phyloP scores from a whole-genome alignment of 1,140 invertebrate genomes.

The Cepaea nemoralis region DNA sequence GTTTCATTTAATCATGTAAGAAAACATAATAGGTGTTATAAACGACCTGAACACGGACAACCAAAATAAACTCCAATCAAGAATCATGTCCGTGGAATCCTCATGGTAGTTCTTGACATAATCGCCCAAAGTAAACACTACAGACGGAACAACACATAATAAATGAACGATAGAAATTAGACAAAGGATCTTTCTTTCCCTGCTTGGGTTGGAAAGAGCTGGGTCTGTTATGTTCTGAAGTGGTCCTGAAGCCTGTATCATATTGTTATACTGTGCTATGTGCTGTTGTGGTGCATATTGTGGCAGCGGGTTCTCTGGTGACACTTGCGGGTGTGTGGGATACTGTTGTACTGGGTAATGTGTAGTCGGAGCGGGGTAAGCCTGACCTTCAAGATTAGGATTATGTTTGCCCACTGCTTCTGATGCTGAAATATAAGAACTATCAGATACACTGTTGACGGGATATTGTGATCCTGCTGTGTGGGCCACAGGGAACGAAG shows the following conservation, averaged over 20 bases:
- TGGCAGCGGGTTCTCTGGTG: no score
- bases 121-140: not conserved
- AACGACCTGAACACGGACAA: not conserved
- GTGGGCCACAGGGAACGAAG: no score
- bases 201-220: not conserved
- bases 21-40: no score
- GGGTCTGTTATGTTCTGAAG: not conserved
- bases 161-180: not conserved
- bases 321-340: no score
- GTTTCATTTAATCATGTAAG: no score
- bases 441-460: no score
- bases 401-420: not conserved
- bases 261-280: no score
- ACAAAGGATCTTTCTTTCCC: not conserved
- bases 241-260: no score
- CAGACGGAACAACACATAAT: not conserved
- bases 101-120: not conserved
- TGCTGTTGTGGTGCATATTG: no score
- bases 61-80: not conserved
- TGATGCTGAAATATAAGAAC: no score
- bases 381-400: not conserved
- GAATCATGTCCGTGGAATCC: not conserved
- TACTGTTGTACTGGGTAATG: not conserved
- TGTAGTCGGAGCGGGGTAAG: not conserved
- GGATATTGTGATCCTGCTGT: not conserved